Evolutionary conservation across 2,888 invertebrate genomes (phyloP).

Genomic region (Tetragonisca angustula): DNA sequence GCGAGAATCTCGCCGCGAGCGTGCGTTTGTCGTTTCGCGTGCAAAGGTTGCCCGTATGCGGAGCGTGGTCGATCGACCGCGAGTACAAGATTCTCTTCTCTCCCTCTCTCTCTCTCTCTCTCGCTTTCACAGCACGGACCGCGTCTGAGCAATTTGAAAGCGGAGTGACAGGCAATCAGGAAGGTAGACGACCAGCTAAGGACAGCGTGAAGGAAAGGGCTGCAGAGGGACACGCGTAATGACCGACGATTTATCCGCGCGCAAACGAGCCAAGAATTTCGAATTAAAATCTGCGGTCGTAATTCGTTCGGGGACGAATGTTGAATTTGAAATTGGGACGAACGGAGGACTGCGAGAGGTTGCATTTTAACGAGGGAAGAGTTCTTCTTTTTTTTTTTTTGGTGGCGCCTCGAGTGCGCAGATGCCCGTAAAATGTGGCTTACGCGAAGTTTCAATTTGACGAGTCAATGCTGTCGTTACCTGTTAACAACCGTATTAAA

Average conservation of each 20-base stretch:
- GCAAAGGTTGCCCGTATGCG: constrained; percentile 66
- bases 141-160: constrained; percentile 65
- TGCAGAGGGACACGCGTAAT: constrained; percentile 33
- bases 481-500: no score
- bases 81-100: constrained; percentile 5
- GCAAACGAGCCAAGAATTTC: constrained; percentile 36
- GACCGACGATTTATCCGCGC: constrained; percentile 46
- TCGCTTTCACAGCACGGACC: constrained; percentile 54
- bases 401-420: not conserved
- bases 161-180: constrained; percentile 79
- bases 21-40: constrained; percentile 78
- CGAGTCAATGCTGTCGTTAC: no score
- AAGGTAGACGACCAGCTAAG: constrained; percentile 30
- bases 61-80: constrained; percentile 71
- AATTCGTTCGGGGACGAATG: constrained; percentile 13
- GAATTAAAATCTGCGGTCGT: constrained; percentile 40
- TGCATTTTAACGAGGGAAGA: constrained; percentile 22
- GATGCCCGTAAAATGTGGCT: no score
- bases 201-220: constrained; percentile 22
- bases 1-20: constrained; percentile 72
- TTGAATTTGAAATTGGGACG: not conserved
- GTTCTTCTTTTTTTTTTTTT: not conserved
- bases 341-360: constrained; percentile 5
- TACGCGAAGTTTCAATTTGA: no score
- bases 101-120: constrained; percentile 44